phyloP scores from a whole-genome alignment of 2,113 vertebrate species.

The Hypanus sabinus region DNA sequence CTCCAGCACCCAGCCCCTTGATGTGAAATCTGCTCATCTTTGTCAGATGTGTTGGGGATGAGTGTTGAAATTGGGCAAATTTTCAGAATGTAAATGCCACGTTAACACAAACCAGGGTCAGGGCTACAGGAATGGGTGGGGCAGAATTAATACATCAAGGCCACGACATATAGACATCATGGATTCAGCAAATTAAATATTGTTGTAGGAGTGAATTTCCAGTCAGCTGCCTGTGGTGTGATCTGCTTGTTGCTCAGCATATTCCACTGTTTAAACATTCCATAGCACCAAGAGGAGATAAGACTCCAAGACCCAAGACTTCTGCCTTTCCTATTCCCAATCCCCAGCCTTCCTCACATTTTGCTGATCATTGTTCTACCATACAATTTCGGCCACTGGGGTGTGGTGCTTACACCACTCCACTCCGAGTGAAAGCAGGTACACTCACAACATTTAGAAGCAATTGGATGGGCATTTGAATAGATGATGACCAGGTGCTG shows the following conservation, averaged over 20 bases:
- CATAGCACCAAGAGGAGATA: background rate
- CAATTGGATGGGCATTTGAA: no score
- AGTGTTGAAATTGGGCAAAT: background rate
- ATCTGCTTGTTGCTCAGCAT: background rate
- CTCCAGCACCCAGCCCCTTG: no score
- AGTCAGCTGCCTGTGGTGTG: background rate
- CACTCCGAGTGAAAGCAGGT: no score
- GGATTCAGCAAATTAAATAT: background rate
- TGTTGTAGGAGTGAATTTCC: background rate
- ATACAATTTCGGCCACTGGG: background rate
- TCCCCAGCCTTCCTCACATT: background rate
- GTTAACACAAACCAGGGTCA: background rate
- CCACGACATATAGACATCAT: background rate
- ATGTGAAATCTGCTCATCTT: no score
- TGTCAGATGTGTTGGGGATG: background rate
- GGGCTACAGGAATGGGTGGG: background rate
- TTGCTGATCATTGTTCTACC: background rate
- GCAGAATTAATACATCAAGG: background rate
- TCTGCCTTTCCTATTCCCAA: background rate
- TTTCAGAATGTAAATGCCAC: background rate
- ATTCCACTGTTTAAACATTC: background rate
- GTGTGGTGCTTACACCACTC: background rate
- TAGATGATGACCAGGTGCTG: no score
- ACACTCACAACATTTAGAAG: no score
- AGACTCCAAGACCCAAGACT: background rate